These are phyloP conservation scores for Empis livida DNA, from an alignment of 2,888 invertebrate species.

Conservation along the genomic window DNA sequence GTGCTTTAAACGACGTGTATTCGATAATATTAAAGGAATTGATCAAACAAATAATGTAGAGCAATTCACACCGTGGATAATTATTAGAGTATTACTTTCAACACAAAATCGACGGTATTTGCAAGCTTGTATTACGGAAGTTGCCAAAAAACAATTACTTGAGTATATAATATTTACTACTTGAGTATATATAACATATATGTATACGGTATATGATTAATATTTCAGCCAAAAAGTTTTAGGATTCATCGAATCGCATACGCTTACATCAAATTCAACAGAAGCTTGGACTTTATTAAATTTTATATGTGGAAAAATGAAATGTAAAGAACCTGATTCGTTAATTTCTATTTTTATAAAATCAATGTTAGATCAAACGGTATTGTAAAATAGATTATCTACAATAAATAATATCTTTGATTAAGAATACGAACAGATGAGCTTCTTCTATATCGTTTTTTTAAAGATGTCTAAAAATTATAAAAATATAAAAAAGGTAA, in stretches of 20 bases:
- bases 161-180: slow-evolving; percentile 8
- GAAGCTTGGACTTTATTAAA: slow-evolving; percentile 33
- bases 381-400: too few relatives aligned
- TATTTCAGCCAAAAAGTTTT: slow-evolving; percentile 25
- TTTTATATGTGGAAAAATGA: slow-evolving; percentile 29
- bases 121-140: slow-evolving; percentile 22
- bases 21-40: slow-evolving; percentile 26
- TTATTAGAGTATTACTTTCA: slow-evolving; percentile 24
- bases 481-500: too few relatives aligned
- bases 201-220: too few relatives aligned
- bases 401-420: too few relatives aligned
- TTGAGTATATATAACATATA: background rate
- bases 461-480: too few relatives aligned
- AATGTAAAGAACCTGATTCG: slow-evolving; percentile 25
- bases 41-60: slow-evolving; percentile 29
- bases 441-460: too few relatives aligned
- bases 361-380: background rate
- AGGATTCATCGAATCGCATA: slow-evolving; percentile 28
- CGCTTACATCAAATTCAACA: slow-evolving; percentile 29
- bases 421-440: too few relatives aligned
- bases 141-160: slow-evolving; percentile 17
- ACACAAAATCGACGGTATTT: slow-evolving; percentile 27
- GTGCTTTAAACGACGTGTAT: slow-evolving; percentile 29
- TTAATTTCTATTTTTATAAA: slow-evolving; percentile 19
- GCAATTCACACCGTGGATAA: slow-evolving; percentile 33